phyloP scores from a whole-genome alignment of 1,140 invertebrate species.

The Cheumatopsyche charites region DNA sequence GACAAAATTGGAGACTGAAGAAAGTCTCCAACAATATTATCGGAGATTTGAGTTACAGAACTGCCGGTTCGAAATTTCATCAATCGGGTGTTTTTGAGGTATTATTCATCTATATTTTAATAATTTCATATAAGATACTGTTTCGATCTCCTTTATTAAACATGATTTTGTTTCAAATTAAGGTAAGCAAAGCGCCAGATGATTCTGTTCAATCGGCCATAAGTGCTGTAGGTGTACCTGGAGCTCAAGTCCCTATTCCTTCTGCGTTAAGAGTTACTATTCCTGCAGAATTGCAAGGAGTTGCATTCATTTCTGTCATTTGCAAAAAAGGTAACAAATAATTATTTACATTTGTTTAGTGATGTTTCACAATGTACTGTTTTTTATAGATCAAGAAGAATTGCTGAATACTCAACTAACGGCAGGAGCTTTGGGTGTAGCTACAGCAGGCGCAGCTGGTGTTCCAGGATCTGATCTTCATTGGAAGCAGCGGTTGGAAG shows the following conservation, averaged over 20 bases:
- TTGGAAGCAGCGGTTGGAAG: conserved; percentile 95
- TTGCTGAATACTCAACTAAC: conserved; percentile 80
- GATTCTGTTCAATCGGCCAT: conserved; percentile 70
- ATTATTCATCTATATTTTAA: conserved; percentile 27
- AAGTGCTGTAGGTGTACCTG: conserved; percentile 58
- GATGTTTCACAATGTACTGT: conserved; percentile 6
- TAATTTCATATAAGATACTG: conserved; percentile 1
- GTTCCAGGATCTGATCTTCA: conserved; percentile 77
- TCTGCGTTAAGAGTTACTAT: conserved; percentile 91
- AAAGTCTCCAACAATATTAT: conserved; percentile 95
- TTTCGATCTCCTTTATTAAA: conserved; percentile 23
- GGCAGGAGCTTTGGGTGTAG: conserved; percentile 67
- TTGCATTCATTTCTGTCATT: conserved; percentile 93
- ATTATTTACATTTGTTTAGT: not conserved
- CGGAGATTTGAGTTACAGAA: conserved; percentile 94
- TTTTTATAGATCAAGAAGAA: conserved; percentile 76
- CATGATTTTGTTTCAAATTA: not conserved
- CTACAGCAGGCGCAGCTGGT: conserved; percentile 67
- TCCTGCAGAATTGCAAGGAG: conserved; percentile 92
- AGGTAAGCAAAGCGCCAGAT: conserved; percentile 88
- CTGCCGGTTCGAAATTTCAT: conserved; percentile 89
- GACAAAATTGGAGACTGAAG: conserved; percentile 94
- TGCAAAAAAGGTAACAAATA: conserved; percentile 80
- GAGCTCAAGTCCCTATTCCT: conserved; percentile 54
- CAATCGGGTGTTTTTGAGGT: conserved; percentile 95